Evolutionary conservation across 2,113 vertebrate species (phyloP), one percentile per base, ranked within the genome.

Genomic region (Microcebus ravelobensis): DNA sequence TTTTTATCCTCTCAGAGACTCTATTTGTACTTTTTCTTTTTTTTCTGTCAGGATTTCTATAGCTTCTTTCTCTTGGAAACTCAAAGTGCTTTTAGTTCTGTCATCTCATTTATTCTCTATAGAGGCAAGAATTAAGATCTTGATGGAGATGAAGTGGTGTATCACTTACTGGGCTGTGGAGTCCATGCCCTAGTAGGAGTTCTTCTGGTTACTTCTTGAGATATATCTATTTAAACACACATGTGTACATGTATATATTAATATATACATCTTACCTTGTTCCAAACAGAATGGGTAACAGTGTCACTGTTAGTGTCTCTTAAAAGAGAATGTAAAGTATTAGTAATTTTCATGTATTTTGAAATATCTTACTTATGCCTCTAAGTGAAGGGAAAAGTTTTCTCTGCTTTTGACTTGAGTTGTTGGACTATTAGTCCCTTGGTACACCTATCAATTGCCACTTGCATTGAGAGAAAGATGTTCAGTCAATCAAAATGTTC

Each of bases 401-500:
- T 89, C 42, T 84, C 34, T 88, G 81, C 80, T 95, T 65, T 88
- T 97, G 63, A 91, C 82, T 91, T 89, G 71, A 93, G 48, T 45
- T 88, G 77, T 84, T 91, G 13, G 95, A 94, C 67, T 79, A 34
- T 95, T 94, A 36, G 8, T 94, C 42, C 90, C 73, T 70, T 86
- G 77, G 91, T 90, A 89, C 96, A 67, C 20, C 63, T 67, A 98
- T 98, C 31, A 29, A 1, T 96, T 92, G 70, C 48, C 57, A 76
- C 63, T 96, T 82, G 42, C 63, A 68, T 48, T 63, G 70, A 96
- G 92, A 91, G 88, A 88, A 91, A 68, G 59, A 92, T 6, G 18
- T 86, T 95, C 80, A 88, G 36, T 98, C 96, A 77, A 17, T 97
- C 94, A 90, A 68, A 95, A 6, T 91, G 68, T 84, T 91, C 95